Conservation (phyloP, 2,113 vertebrate genomes). For the Ancistrus triradiatus region DNA sequence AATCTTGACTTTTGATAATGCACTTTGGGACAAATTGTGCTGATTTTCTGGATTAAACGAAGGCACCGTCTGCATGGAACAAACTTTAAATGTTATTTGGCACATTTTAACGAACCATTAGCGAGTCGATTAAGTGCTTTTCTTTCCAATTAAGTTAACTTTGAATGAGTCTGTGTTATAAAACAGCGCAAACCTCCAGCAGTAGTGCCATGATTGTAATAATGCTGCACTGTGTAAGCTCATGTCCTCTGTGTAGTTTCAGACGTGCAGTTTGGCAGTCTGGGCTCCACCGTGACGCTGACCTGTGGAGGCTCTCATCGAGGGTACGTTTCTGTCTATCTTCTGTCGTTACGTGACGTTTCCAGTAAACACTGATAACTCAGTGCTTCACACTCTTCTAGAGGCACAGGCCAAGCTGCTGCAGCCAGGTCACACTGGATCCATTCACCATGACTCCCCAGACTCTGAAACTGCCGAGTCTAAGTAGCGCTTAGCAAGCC, state of each 20-base stretch:
- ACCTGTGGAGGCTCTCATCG: slow-evolving; percentile 31
- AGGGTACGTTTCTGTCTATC: slow-evolving; percentile 40
- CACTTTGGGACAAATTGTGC: no score
- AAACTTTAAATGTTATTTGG: no score
- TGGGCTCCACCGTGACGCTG: slow-evolving; percentile 52
- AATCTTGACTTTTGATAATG: no score
- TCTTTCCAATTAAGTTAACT: no score
- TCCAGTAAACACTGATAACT: slow-evolving; percentile 41
- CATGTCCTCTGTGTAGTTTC: slow-evolving; percentile 19
- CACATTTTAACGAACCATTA: no score
- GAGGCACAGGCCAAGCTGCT: slow-evolving; percentile 17
- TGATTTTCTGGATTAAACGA: no score
- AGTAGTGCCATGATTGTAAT: no score
- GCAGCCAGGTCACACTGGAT: slow-evolving; percentile 23
- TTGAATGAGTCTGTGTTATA: no score
- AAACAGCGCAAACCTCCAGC: no score
- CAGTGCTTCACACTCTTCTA: slow-evolving; percentile 21
- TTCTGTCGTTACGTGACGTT: slow-evolving; percentile 7
- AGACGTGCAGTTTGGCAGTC: slow-evolving; percentile 44
- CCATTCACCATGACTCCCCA: slow-evolving; percentile 35
- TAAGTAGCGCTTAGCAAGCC: slow-evolving; percentile 3
- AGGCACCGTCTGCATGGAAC: no score
- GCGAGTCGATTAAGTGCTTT: no score
- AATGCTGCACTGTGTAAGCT: neutral
- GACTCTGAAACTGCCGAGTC: slow-evolving; percentile 19